Base-by-base conservation (phyloP, 1,140 invertebrate genomes). In the Drosophila ambigua region DNA sequence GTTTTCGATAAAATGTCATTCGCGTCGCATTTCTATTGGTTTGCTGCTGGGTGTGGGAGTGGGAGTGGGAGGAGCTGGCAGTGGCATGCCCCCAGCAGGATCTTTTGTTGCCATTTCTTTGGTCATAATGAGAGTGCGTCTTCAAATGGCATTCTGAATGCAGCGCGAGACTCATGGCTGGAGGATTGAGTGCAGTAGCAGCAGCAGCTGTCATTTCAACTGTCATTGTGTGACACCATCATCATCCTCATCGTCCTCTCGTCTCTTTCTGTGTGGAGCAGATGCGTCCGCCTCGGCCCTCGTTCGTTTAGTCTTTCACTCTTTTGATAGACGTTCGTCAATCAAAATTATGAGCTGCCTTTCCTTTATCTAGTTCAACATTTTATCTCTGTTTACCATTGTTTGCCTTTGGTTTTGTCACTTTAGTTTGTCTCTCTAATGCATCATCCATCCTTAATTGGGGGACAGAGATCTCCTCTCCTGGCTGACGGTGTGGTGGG, bases 291-390 rank as follows among this genome's bases (percentile, higher is more conserved):
- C 20, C 54, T 51, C 39, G 16, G 7, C 24, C 44, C 46, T 46
- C 26, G 31, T 66, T 57, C 62, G 57, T 24, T 49, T 58, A 48
- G 51, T 45, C 54, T 75, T 75, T 54, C 45, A 60, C 52, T 45
- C 49, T 76, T 77, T 53, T 78, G 74, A 85, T 82, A 65, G 81
- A 87, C 69, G 66, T 76, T 88, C 88, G 82, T 72, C 82, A 85
- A 85, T 85, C 82, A 83, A 83, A 75, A 77, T 85, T 68, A 78
- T 83, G 71, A 53, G 8, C 50, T 62, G 48, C 59, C 71, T 61
- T 54, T 55, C 41, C 51, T 48, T 60, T 72, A 31, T 13, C 66
- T 31, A 24, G 53, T 39, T 31, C 48, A 31, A 23, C 60, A 41
- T 50, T 55, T 57, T 28, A 35, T 15, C 43, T 49, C 13, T 57